Conservation (phyloP, 2,113 vertebrate genomes). For the Eonycteris spelaea region DNA sequence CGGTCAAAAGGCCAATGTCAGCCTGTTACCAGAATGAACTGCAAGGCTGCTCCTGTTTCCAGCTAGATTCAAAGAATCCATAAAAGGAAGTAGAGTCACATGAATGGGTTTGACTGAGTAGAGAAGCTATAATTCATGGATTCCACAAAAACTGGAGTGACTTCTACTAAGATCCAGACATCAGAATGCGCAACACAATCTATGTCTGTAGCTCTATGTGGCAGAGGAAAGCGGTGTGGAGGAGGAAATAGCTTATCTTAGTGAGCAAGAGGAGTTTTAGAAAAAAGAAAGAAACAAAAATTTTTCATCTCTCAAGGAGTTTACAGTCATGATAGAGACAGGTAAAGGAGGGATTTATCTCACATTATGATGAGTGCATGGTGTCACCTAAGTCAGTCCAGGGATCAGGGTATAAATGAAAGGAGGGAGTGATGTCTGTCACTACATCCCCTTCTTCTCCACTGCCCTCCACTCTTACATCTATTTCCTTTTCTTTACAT, state of each 20-base stretch:
- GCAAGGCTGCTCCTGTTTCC: not conserved
- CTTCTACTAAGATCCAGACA: not conserved
- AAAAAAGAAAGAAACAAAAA: not conserved
- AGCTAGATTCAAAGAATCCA: not conserved
- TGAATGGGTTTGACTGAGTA: not conserved
- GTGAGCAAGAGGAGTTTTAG: not conserved
- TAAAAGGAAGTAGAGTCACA: not conserved
- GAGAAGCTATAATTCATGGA: not conserved
- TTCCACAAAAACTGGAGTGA: not conserved
- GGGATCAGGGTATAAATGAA: not conserved
- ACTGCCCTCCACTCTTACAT: rapidly evolving
- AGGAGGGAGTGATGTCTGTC: too few relatives aligned
- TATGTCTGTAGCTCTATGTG: not conserved
- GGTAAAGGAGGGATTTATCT: not conserved
- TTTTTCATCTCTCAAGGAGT: not conserved
- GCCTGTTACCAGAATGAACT: not conserved
- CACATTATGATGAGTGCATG: rapidly evolving
- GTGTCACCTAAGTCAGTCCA: not conserved
- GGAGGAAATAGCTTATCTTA: not conserved
- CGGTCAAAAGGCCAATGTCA: not conserved
- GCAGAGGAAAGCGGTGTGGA: not conserved
- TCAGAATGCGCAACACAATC: not conserved
- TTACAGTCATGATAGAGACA: not conserved
- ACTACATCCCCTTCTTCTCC: not conserved
- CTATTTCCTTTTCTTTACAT: not conserved